Conservation (phyloP, 2,113 vertebrate genomes). For the Nerophis ophidion region DNA sequence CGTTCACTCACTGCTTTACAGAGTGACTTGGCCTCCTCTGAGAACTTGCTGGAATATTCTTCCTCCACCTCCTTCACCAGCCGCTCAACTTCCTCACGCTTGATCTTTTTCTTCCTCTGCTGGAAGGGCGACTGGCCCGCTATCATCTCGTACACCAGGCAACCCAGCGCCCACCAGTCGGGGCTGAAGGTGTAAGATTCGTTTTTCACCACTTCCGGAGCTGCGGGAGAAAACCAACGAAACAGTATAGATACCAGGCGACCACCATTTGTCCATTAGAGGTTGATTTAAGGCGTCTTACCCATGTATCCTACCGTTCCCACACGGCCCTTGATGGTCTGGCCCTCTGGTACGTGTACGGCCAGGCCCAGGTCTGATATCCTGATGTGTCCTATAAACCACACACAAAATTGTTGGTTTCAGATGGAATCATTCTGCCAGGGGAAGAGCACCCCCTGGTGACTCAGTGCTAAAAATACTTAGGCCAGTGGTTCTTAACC, state of each 20-base stretch:
- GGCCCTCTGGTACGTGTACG: slow-evolving; percentile 85
- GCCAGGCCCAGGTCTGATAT: slow-evolving; percentile 95
- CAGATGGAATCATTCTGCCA: slow-evolving; percentile 2
- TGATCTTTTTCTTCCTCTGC: slow-evolving; percentile 96
- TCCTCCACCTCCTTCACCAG: slow-evolving; percentile 88
- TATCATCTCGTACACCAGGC: slow-evolving; percentile 96
- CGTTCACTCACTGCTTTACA: slow-evolving; percentile 81
- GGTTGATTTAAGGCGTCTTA: slow-evolving; percentile 59
- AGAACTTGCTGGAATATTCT: slow-evolving; percentile 87
- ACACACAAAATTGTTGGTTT: not conserved
- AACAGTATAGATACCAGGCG: not conserved
- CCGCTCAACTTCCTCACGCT: slow-evolving; percentile 92
- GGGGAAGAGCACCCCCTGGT: slow-evolving; percentile 33
- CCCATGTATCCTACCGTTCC: slow-evolving; percentile 99
- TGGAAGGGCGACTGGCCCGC: slow-evolving; percentile 96
- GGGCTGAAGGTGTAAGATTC: slow-evolving; percentile 93
- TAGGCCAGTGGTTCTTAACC: too few species aligned
- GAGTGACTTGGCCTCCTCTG: slow-evolving; percentile 78
- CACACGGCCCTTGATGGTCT: slow-evolving; percentile 92
- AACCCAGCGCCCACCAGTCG: slow-evolving; percentile 96
- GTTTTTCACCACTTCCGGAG: slow-evolving; percentile 93
- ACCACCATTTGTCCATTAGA: not conserved
- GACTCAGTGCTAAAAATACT: not conserved
- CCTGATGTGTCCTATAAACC: slow-evolving; percentile 85
- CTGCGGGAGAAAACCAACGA: slow-evolving; percentile 48